Percentiles rank a stretch among this genome's conserved stretches.
phyloP scores from a whole-genome alignment of 1,140 invertebrate genomes.

The Gryllus bimaculatus region DNA sequence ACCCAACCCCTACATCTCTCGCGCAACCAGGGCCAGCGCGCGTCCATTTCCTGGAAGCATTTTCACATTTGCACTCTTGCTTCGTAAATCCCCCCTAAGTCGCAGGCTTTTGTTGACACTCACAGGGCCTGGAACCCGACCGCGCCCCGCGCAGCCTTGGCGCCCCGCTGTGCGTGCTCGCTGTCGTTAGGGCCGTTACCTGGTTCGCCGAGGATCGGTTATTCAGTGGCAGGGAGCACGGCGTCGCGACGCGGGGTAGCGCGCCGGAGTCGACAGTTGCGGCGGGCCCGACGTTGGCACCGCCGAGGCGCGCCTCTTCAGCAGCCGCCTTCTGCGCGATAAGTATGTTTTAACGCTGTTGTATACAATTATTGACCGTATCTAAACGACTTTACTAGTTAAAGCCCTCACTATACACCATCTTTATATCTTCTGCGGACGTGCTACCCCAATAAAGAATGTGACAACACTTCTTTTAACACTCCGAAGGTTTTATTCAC shows the following conservation, averaged over 20 bases:
- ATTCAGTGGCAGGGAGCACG: too few relatives aligned
- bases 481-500: neutral
- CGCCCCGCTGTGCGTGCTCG: too few relatives aligned
- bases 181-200: too few relatives aligned
- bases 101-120: neutral
- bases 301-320: too few relatives aligned
- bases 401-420: neutral
- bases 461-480: neutral
- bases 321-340: neutral
- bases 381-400: neutral
- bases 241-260: too few relatives aligned
- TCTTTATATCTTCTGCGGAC: neutral
- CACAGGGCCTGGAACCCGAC: neutral
- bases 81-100: constrained; percentile 4
- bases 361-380: too few relatives aligned
- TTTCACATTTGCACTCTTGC: constrained; percentile 15
- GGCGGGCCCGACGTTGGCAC: too few relatives aligned
- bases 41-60: constrained; percentile 11
- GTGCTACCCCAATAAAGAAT: neutral
- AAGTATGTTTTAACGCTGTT: neutral
- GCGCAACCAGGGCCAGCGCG: neutral
- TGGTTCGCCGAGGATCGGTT: too few relatives aligned
- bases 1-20: neutral
- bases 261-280: too few relatives aligned
- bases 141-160: neutral